Percentiles rank a stretch among this genome's conserved stretches.
phyloP scores from a whole-genome alignment of 2,113 vertebrate genomes.

The Pluvianellus socialis region DNA sequence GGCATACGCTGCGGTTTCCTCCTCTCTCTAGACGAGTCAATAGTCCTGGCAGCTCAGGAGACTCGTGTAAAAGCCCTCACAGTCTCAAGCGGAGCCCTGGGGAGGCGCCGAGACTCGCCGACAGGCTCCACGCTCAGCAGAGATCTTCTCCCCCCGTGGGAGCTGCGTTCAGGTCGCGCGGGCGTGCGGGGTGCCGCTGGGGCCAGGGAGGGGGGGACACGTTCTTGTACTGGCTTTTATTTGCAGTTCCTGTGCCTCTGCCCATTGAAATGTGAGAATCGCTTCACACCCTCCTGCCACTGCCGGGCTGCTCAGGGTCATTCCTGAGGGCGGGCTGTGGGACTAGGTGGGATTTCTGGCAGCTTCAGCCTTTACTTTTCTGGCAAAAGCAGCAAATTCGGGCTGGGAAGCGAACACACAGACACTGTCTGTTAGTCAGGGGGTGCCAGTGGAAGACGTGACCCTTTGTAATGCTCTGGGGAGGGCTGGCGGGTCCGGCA shows the following conservation, averaged over 20 bases:
- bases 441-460: rapidly evolving
- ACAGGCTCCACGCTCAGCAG: rapidly evolving
- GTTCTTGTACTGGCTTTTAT: not conserved
- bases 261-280: rapidly evolving
- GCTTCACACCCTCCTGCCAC: too few relatives aligned
- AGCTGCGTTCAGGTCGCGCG: rapidly evolving
- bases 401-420: not conserved
- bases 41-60: not conserved
- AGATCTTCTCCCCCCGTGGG: not conserved
- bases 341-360: too few relatives aligned
- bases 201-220: not conserved
- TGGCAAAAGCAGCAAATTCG: not conserved
- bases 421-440: not conserved
- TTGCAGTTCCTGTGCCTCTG: not conserved
- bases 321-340: not conserved
- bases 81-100: not conserved
- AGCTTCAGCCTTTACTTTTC: not conserved
- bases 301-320: not conserved
- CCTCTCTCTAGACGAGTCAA: not conserved
- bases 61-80: not conserved
- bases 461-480: rapidly evolving
- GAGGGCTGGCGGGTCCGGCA: rapidly evolving
- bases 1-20: not conserved
- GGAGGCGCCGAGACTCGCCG: not conserved
- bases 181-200: rapidly evolving